A percentile compares a stretch with the other conserved stretches of the same genome.
These are phyloP conservation scores for Resseliella maxima DNA, from an alignment of 2,888 invertebrate species.

Conservation along the genomic window DNA sequence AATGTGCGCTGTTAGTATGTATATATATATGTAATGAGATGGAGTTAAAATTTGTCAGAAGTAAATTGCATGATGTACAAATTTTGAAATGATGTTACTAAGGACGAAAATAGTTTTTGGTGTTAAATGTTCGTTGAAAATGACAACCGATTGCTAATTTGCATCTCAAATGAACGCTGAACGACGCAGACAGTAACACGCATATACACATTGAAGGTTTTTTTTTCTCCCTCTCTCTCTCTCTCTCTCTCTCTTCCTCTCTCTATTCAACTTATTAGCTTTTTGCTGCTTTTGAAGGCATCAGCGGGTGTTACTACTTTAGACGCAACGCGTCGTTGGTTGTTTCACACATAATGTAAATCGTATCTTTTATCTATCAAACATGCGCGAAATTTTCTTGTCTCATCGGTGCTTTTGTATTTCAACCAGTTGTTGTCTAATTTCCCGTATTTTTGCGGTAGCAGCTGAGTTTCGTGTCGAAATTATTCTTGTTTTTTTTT, in stretches of 20 bases:
- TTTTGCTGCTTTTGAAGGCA: too few species aligned
- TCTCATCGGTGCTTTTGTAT: background rate
- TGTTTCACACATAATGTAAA: background rate
- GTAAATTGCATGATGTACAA: background rate
- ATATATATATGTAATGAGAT: constrained; percentile 31
- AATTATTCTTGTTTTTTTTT: background rate
- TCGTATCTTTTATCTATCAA: background rate
- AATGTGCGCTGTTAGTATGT: background rate
- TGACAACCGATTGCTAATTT: constrained; percentile 17
- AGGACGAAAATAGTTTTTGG: background rate
- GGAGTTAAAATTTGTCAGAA: background rate
- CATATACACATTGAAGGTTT: too few species aligned
- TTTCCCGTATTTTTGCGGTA: background rate
- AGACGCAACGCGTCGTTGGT: background rate
- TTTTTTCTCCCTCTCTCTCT: background rate
- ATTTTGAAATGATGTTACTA: background rate
- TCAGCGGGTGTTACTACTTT: too few species aligned
- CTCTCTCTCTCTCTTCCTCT: too few species aligned
- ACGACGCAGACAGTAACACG: background rate
- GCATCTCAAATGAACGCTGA: constrained; percentile 7
- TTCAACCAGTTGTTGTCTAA: background rate
- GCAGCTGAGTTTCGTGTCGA: background rate
- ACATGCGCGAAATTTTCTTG: background rate
- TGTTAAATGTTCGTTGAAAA: constrained; percentile 8
- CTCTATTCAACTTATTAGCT: too few species aligned